Conservation (phyloP, 2,888 invertebrate species). For the Cheilosia variabilis region DNA sequence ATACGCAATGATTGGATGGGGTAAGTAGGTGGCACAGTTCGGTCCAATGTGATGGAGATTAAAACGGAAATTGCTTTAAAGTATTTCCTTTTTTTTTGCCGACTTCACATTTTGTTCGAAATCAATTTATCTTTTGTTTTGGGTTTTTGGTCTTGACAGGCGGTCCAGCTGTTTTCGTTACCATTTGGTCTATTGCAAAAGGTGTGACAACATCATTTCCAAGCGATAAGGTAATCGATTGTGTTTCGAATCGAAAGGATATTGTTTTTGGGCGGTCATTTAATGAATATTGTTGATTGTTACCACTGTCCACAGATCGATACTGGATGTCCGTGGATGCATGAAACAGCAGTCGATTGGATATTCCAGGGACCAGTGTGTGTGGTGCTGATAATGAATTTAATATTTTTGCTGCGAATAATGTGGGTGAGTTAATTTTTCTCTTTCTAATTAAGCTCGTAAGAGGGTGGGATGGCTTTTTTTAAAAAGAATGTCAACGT, state of each 20-base stretch:
- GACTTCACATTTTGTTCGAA: not conserved
- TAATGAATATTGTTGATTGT: constrained; percentile 23
- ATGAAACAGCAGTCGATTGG: constrained; percentile 92
- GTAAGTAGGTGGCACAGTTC: constrained; percentile 85
- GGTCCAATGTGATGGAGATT: constrained; percentile 4
- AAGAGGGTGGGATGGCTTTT: no score
- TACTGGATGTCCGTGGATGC: constrained; percentile 91
- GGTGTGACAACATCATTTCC: constrained; percentile 80
- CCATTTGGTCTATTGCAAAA: constrained; percentile 82
- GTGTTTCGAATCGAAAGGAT: constrained; percentile 1
- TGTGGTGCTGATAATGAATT: constrained; percentile 91
- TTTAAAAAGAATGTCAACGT: no score
- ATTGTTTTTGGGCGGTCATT: not conserved
- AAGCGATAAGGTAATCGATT: constrained; percentile 78
- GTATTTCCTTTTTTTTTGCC: constrained; percentile 22
- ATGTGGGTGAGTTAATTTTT: constrained; percentile 90
- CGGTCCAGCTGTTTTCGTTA: constrained; percentile 82
- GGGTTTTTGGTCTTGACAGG: constrained; percentile 76
- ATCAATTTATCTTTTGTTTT: constrained; percentile 8
- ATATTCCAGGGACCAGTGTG: constrained; percentile 94
- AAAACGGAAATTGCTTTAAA: constrained; percentile 63
- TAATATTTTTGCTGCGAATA: constrained; percentile 91
- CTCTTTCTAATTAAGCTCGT: not conserved
- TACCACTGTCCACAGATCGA: constrained; percentile 81
- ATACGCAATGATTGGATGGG: constrained; percentile 94